Percentiles rank a stretch among this genome's conserved stretches.
These are phyloP conservation scores for Belonocnema kinseyi DNA, from an alignment of 1,140 invertebrate genomes.

Conservation along the genomic window DNA sequence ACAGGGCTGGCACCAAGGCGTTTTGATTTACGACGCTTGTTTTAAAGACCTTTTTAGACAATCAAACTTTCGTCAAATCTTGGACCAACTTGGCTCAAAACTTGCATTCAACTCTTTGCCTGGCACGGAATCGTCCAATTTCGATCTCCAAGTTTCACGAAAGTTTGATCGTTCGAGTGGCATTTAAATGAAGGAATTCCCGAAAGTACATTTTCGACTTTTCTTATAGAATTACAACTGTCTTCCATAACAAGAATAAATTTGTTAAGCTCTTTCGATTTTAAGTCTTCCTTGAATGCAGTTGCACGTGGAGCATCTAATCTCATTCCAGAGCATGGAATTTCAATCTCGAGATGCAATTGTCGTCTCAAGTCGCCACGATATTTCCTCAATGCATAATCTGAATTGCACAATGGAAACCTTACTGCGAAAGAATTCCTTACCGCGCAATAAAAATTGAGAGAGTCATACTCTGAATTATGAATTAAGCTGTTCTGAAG, in stretches of 20 bases:
- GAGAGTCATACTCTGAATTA: background rate
- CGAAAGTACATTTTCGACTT: background rate
- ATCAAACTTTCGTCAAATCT: constrained; percentile 24
- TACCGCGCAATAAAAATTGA: background rate
- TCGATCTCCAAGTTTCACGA: background rate
- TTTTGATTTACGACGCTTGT: constrained; percentile 7
- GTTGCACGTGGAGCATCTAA: background rate
- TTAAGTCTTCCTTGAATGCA: background rate
- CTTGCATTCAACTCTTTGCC: constrained; percentile 4
- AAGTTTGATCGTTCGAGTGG: constrained; percentile 5
- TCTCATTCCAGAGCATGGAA: background rate
- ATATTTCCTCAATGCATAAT: background rate
- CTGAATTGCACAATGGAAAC: constrained; percentile 1
- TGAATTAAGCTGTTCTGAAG: background rate
- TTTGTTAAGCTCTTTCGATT: background rate
- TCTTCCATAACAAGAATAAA: background rate
- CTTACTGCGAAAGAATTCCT: background rate
- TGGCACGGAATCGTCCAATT: background rate
- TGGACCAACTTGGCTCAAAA: constrained; percentile 3
- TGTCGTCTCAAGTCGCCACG: constrained; percentile 6
- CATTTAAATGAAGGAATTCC: background rate
- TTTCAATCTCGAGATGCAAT: background rate
- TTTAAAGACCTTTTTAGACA: constrained; percentile 24
- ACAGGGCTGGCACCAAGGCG: background rate
- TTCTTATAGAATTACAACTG: background rate